phyloP scores from a whole-genome alignment of 2,113 vertebrate genomes.

The Carlito syrichta region DNA sequence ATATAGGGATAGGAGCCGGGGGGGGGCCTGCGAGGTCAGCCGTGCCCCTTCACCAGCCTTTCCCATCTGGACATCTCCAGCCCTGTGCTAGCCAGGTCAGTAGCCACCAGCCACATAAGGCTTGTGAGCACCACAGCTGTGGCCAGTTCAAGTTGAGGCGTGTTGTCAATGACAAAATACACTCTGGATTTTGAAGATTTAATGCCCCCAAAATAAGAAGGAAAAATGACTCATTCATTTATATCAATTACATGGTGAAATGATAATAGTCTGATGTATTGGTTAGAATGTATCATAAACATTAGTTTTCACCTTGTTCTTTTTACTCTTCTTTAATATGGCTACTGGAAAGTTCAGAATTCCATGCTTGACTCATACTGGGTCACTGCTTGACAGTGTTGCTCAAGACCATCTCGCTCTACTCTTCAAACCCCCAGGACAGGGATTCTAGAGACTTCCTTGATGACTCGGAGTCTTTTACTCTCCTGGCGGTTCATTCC shows the following conservation, averaged over 20 bases:
- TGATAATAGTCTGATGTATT: not conserved
- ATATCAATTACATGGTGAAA: not conserved
- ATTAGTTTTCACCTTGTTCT: not conserved
- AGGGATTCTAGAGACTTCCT: not conserved
- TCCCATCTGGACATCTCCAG: not conserved
- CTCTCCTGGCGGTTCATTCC: not conserved
- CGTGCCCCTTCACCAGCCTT: not conserved
- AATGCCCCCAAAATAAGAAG: not conserved
- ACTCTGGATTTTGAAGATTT: not conserved
- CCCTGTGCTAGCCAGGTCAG: not conserved
- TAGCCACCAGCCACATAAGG: not conserved
- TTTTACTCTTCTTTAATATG: not conserved
- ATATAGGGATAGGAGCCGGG: slow-evolving; percentile 24
- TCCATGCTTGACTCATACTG: not conserved
- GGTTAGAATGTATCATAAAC: not conserved
- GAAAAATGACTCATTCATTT: not conserved
- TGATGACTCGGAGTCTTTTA: not conserved
- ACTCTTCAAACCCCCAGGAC: not conserved
- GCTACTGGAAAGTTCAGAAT: not conserved
- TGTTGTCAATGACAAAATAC: not conserved
- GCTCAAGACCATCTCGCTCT: not conserved
- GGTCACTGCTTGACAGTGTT: not conserved
- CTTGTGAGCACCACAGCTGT: not conserved
- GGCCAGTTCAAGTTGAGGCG: not conserved
- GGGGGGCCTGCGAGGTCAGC: slow-evolving; percentile 51